Conservation (phyloP, 2,888 invertebrate species). For the Chamaedrilus cognettii region DNA sequence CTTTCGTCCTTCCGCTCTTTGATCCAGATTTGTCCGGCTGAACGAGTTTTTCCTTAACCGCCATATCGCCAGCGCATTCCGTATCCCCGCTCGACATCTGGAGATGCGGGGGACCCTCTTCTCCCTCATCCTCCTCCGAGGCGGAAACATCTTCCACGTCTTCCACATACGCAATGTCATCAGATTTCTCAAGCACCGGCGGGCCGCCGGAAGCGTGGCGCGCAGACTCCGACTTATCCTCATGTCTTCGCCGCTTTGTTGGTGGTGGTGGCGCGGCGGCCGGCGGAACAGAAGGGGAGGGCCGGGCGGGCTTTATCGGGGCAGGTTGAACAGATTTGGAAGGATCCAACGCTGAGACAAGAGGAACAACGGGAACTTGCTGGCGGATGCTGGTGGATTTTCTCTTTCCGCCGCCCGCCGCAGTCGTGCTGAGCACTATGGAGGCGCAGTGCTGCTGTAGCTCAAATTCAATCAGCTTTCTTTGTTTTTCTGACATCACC, state of each 20-base stretch:
- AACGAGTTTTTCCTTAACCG: too few species aligned
- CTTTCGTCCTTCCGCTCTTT: too few species aligned
- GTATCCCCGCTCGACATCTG: background rate
- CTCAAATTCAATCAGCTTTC: background rate
- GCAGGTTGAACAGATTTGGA: too few species aligned
- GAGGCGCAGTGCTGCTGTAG: background rate
- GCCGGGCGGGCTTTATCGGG: too few species aligned
- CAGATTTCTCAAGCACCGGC: background rate
- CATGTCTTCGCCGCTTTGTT: background rate
- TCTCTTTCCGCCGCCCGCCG: too few species aligned
- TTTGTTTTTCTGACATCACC: background rate
- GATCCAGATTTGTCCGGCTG: too few species aligned
- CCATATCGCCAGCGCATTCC: too few species aligned
- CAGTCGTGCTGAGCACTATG: background rate
- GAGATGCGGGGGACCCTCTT: background rate
- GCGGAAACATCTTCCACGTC: background rate
- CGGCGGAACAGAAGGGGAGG: too few species aligned
- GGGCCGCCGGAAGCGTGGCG: background rate
- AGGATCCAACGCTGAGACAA: too few species aligned
- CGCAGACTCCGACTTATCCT: background rate
- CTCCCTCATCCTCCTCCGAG: background rate
- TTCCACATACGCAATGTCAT: background rate
- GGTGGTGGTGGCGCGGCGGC: background rate
- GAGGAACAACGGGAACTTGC: too few species aligned
- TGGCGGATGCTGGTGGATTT: background rate